Evolutionary conservation across 2,888 invertebrate species (phyloP).

Genomic region (Nysson spinosus): DNA sequence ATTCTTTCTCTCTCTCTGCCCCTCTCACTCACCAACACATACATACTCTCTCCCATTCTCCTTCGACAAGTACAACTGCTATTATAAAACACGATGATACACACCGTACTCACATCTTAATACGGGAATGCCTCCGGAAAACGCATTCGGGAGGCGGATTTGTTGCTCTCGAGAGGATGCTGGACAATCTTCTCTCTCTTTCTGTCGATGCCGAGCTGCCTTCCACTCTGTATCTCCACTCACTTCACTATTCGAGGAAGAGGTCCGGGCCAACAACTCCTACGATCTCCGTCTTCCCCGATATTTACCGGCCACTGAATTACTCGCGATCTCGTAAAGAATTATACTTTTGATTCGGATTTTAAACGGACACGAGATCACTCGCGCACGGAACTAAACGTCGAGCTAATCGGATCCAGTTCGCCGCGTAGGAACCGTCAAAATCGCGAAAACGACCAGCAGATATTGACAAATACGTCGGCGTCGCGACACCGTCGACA

Average conservation of each 20-base stretch:
- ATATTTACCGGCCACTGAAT: no score
- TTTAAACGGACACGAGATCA: constrained; percentile 1
- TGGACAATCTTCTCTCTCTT: not conserved
- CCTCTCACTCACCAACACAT: no score
- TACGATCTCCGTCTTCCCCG: constrained; percentile 46
- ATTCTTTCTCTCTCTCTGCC: no score
- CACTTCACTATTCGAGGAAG: constrained; percentile 30
- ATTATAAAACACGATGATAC: constrained; percentile 2
- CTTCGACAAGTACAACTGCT: not conserved
- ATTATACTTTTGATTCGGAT: no score
- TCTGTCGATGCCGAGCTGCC: no score
- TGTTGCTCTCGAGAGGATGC: constrained; percentile 15
- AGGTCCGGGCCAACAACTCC: no score
- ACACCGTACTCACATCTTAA: constrained; percentile 66
- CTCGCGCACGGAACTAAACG: constrained; percentile 10
- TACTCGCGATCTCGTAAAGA: no score
- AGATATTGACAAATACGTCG: constrained; percentile 73
- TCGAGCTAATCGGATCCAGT: no score
- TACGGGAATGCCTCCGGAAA: constrained; percentile 50
- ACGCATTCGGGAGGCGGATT: constrained; percentile 62
- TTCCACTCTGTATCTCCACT: constrained; percentile 36
- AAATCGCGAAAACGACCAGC: constrained; percentile 60
- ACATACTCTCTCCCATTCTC: constrained; percentile 12
- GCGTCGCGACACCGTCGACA: constrained; percentile 68
- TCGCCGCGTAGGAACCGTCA: constrained; percentile 43